Evolutionary conservation across 2,888 invertebrate species (phyloP), one percentile per base, ranked within the genome.

Genomic region (Cryptocephalus moraei): DNA sequence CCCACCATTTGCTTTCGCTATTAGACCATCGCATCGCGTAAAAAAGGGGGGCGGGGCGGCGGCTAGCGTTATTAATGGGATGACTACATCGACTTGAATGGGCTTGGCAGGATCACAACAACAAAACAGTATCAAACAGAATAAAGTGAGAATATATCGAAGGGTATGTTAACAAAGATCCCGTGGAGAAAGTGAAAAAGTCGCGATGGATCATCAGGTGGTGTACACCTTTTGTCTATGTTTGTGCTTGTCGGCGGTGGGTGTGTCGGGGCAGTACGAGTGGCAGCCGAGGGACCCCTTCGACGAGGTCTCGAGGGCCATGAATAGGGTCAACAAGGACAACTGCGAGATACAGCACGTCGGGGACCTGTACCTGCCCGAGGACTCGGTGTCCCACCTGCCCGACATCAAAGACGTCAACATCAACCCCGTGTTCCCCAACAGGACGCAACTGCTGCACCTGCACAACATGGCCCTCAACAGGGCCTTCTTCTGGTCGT

Each of bases 391-490:
- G 1, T 91, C 95, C 0, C 95, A 95, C 66, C 77, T 87, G 54
- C 94, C 94, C 0, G 91, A 93, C 62, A 90, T 93, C 50, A 92
- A 93, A 69, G 91, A 94, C 64, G 83, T 94, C 51, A 91, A 93
- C 62, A 89, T 93, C 46, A 93, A 95, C 74, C 90, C 94, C 9
- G 82, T 95, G 44, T 92, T 91, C 62, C 92, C 92, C 0, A 97
- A 97, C 73, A 80, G 96, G 61, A 95, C 96, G 0, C 89, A 89
- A 22, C 71, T 97, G 59, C 73, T 95, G 47, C 94, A 96, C 73
- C 73, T 95, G 49, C 95, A 96, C 69, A 96, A 96, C 69, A 86
- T 95, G 84, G 96, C 95, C n/a, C 75, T 95, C 66, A 93, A 87
- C 67, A 75, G 96, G 58, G 92, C 94, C 1, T 96, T 94, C 70